These are phyloP conservation scores for Poecilia latipinna DNA, from an alignment of 2,113 vertebrate genomes.

Conservation along the genomic window DNA sequence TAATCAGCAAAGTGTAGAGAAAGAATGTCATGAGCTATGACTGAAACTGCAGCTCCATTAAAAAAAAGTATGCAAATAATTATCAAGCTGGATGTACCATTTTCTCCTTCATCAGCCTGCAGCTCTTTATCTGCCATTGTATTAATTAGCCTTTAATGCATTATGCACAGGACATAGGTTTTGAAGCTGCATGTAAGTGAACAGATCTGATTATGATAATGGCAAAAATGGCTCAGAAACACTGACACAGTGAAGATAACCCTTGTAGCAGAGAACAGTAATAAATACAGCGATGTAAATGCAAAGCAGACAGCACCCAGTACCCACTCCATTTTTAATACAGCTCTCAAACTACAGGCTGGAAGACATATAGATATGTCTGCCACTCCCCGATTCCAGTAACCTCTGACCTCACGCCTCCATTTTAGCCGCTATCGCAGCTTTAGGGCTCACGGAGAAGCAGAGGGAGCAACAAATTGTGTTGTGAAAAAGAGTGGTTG, in stretches of 20 bases:
- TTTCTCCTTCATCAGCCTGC: constrained; percentile 29
- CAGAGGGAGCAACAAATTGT: neutral
- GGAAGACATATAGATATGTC: constrained; percentile 7
- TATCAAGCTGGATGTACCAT: constrained; percentile 16
- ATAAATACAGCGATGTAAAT: constrained; percentile 16
- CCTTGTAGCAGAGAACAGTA: neutral
- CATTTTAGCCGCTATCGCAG: neutral
- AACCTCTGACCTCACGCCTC: constrained; percentile 26
- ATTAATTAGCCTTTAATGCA: constrained; percentile 52
- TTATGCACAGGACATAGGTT: constrained; percentile 30
- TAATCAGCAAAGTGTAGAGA: too few relatives aligned
- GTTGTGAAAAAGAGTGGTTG: neutral
- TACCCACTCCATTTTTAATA: constrained; percentile 12
- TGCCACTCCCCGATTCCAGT: constrained; percentile 1
- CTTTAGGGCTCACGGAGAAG: constrained; percentile 5
- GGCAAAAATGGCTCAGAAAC: constrained; percentile 36
- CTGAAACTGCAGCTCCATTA: neutral
- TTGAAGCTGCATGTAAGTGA: constrained; percentile 22
- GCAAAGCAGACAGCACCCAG: constrained; percentile 16
- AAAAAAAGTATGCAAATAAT: constrained; percentile 32
- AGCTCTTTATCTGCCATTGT: constrained; percentile 33
- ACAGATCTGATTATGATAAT: constrained; percentile 35
- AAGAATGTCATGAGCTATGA: neutral
- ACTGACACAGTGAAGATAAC: constrained; percentile 9
- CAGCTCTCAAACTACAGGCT: constrained; percentile 12